These are phyloP conservation scores for Drosophila teissieri DNA, from an alignment of 1,140 invertebrate species.

Conservation along the genomic window DNA sequence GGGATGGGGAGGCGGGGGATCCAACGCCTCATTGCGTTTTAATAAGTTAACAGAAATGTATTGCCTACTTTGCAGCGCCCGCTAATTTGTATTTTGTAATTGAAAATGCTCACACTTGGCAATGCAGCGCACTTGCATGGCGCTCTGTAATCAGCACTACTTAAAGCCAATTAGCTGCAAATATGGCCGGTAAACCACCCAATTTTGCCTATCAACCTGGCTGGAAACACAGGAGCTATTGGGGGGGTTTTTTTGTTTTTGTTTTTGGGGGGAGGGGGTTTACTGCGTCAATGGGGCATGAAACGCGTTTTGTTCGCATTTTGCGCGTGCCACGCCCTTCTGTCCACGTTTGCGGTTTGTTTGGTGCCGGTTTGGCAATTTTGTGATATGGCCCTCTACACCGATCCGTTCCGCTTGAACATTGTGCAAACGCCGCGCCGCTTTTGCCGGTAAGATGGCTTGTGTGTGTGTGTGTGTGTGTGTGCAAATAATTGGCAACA, in stretches of 20 bases:
- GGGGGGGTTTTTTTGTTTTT: neutral
- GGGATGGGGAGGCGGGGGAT: neutral
- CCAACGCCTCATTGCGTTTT: conserved; percentile 52
- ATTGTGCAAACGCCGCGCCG: conserved; percentile 52
- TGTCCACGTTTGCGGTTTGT: conserved; percentile 69
- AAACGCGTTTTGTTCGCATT: conserved; percentile 75
- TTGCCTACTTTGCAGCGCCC: conserved; percentile 55
- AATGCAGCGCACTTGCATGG: conserved; percentile 9
- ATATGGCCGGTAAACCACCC: conserved; percentile 74
- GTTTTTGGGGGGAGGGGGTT: neutral
- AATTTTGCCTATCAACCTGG: neutral
- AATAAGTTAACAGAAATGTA: conserved; percentile 80
- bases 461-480: conserved; percentile 17
- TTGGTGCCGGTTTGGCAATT: conserved; percentile 46
- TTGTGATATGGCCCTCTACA: conserved; percentile 48
- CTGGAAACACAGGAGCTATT: neutral
- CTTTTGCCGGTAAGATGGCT: conserved; percentile 21
- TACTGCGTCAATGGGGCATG: conserved; percentile 69
- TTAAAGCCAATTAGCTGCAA: conserved; percentile 82
- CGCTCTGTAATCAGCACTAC: conserved; percentile 76
- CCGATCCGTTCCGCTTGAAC: conserved; percentile 28
- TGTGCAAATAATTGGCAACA: conserved; percentile 75
- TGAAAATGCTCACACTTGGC: conserved; percentile 60
- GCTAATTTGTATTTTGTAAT: conserved; percentile 82
- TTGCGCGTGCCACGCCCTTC: conserved; percentile 60